Evolutionary conservation across 1,140 invertebrate species (phyloP).

Genomic region (Neotoxoptera formosana): DNA sequence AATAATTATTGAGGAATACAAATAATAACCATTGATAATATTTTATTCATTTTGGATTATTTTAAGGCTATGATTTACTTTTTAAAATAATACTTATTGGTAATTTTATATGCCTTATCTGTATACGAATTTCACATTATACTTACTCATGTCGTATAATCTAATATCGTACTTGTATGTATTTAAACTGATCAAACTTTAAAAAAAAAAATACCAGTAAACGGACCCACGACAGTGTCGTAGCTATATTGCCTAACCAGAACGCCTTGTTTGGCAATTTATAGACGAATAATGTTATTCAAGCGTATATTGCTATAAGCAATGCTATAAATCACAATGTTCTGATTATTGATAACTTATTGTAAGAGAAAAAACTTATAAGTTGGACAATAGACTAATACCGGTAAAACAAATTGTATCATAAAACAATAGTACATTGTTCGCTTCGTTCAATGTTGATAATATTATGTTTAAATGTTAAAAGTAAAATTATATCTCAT

Average conservation of each 20-base stretch:
- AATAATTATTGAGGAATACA: not conserved
- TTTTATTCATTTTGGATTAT: not conserved
- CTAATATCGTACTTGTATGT: not conserved
- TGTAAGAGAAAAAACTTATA: not conserved
- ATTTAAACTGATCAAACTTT: no score
- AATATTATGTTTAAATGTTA: not conserved
- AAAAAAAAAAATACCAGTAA: no score
- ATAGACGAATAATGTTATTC: not conserved
- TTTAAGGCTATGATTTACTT: not conserved
- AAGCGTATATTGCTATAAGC: not conserved
- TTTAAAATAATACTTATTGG: not conserved
- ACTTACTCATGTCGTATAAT: not conserved
- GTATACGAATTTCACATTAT: not conserved
- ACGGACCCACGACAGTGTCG: not conserved
- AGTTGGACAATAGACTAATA: not conserved
- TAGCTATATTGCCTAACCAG: not conserved
- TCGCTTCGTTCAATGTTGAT: not conserved
- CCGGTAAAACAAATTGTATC: not conserved
- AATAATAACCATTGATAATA: not conserved
- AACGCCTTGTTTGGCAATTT: not conserved
- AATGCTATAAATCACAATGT: not conserved
- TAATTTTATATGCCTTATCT: not conserved
- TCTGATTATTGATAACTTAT: not conserved
- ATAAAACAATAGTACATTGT: not conserved
- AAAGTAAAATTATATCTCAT: not conserved